Percentiles rank a stretch among this genome's conserved stretches.
Conservation (phyloP, 2,888 invertebrate species). For the Steinernema scapterisci region DNA sequence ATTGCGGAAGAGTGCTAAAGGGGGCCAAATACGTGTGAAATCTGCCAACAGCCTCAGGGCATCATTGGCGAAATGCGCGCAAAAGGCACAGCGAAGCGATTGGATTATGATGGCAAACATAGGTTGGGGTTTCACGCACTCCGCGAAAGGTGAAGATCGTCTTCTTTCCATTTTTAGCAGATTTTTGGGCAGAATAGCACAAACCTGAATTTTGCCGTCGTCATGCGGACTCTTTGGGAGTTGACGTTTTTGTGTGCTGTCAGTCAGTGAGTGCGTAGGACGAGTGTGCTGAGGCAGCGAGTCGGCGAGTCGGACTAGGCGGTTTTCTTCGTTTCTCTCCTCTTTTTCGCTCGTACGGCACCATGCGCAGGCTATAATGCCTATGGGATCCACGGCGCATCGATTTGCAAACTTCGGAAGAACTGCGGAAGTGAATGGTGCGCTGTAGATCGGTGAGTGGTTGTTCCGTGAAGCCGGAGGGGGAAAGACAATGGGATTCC, state of each 20-base stretch:
- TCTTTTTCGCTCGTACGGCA: too few relatives aligned
- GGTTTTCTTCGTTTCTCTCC: too few relatives aligned
- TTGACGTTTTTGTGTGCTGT: constrained; percentile 4
- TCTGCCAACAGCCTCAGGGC: constrained; percentile 1
- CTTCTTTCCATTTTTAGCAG: too few relatives aligned
- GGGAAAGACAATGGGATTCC: too few relatives aligned
- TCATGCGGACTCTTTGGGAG: neutral
- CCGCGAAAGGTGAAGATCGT: too few relatives aligned
- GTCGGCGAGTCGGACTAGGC: too few relatives aligned
- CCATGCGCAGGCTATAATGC: neutral
- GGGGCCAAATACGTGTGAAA: neutral
- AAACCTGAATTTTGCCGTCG: neutral
- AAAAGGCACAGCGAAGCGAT: neutral
- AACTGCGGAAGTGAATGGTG: too few relatives aligned
- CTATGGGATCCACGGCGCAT: neutral
- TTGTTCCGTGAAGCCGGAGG: too few relatives aligned
- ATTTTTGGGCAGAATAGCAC: too few relatives aligned
- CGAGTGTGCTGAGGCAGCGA: neutral
- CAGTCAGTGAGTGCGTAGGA: neutral
- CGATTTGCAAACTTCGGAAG: too few relatives aligned
- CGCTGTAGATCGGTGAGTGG: too few relatives aligned
- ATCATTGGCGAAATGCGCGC: neutral
- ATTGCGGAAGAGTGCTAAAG: neutral
- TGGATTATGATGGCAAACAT: neutral
- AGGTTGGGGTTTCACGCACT: too few relatives aligned